Conservation (phyloP, 2,888 invertebrate genomes). For the Spilarctia lutea region DNA sequence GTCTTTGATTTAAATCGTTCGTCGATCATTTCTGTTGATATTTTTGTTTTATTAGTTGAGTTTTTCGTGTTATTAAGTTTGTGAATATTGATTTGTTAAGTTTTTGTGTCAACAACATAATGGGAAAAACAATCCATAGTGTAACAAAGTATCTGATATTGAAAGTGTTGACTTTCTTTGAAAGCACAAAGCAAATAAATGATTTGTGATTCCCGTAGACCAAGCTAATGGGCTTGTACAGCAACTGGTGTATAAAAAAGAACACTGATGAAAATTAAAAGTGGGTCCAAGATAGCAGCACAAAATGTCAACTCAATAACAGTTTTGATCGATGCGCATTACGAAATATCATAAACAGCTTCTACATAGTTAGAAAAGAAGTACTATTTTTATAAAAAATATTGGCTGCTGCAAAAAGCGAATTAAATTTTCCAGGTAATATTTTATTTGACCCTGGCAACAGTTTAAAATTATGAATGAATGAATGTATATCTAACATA, state of each 20-base stretch:
- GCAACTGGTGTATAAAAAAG: background rate
- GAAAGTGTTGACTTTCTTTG: background rate
- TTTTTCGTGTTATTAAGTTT: too few relatives aligned
- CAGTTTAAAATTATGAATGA: too few relatives aligned
- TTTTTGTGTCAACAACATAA: too few relatives aligned
- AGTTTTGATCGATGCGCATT: background rate
- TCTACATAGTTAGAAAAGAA: background rate
- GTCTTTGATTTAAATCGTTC: too few relatives aligned
- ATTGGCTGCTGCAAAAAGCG: background rate
- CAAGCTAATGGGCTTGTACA: background rate
- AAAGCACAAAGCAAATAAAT: background rate
- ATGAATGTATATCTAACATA: too few relatives aligned
- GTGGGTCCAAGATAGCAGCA: background rate
- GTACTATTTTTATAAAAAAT: background rate
- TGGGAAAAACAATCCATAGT: background rate
- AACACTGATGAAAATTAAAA: background rate
- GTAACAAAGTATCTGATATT: background rate
- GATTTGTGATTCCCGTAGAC: background rate
- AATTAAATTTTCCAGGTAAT: background rate
- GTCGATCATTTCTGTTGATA: too few relatives aligned
- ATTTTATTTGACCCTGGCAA: too few relatives aligned
- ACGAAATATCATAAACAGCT: background rate
- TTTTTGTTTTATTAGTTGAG: too few relatives aligned
- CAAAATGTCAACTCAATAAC: background rate
- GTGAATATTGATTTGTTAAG: too few relatives aligned